These are phyloP conservation scores for Agrochola litura DNA, from an alignment of 2,888 invertebrate genomes.

Conservation along the genomic window DNA sequence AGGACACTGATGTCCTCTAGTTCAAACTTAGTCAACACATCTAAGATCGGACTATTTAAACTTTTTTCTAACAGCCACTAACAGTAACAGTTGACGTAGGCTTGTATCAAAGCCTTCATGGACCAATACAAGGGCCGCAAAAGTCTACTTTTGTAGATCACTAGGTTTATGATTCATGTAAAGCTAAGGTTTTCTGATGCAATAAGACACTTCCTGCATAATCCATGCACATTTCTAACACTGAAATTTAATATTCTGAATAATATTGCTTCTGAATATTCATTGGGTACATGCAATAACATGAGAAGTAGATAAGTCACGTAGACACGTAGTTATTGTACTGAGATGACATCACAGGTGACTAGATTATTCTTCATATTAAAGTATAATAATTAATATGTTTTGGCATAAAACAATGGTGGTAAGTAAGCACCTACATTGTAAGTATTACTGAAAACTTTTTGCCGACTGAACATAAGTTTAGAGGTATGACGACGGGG, in stretches of 20 bases:
- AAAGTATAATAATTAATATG: background rate
- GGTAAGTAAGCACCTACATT: background rate
- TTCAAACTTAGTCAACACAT: background rate
- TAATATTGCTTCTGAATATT: conserved; percentile 37
- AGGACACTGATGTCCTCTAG: background rate
- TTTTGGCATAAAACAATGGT: background rate
- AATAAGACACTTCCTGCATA: conserved; percentile 9
- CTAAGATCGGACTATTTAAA: background rate
- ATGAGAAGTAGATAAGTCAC: conserved; percentile 1
- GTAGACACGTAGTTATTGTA: conserved; percentile 16
- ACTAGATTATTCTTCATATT: background rate
- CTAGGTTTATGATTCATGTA: background rate
- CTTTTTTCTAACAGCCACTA: background rate
- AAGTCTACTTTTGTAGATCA: background rate
- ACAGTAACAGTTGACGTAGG: background rate
- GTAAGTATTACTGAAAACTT: background rate
- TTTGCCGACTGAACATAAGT: background rate
- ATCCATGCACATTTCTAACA: background rate
- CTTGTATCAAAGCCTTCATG: background rate
- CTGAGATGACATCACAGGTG: conserved; percentile 6
- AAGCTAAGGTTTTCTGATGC: background rate
- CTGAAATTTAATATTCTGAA: conserved; percentile 40
- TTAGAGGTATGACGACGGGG: too few relatives aligned
- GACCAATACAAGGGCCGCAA: background rate
- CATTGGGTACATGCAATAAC: conserved; percentile 29